Evolutionary conservation across 2,113 vertebrate species (phyloP).

Genomic region (Channa maculata): DNA sequence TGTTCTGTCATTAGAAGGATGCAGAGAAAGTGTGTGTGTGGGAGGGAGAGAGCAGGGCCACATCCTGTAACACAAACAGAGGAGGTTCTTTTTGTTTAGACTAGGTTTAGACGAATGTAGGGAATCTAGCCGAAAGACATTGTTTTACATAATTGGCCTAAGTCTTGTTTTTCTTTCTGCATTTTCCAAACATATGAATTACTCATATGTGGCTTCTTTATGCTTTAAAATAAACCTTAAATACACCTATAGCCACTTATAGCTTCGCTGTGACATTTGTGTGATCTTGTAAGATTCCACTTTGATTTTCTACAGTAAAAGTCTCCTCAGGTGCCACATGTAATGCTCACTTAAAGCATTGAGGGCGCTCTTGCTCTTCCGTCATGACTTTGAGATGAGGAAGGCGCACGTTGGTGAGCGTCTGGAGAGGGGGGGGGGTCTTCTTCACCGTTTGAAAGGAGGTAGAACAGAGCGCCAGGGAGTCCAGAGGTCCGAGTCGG

Average conservation of each 20-base stretch:
- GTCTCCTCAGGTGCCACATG: constrained; percentile 10
- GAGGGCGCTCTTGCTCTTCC: constrained; percentile 79
- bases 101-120: constrained; percentile 29
- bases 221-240: background rate
- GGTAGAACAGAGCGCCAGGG: constrained; percentile 58
- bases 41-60: background rate
- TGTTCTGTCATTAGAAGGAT: constrained; percentile 9
- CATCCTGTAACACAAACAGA: constrained; percentile 19
- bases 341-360: constrained; percentile 36
- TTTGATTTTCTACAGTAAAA: too few species aligned
- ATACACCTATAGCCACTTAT: background rate
- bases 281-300: background rate
- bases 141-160: too few species aligned
- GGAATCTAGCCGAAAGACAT: constrained; percentile 2
- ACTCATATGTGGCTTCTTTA: too few species aligned
- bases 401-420: constrained; percentile 35
- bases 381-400: background rate
- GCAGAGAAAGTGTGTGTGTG: background rate
- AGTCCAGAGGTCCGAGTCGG: constrained; percentile 74
- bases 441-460: constrained; percentile 51
- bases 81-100: constrained; percentile 28
- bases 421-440: constrained; percentile 14
- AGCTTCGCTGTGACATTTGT: constrained; percentile 21
- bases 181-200: too few species aligned
- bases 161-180: too few species aligned